phyloP scores from a whole-genome alignment of 2,888 invertebrate genomes.

The Brachycybe producta region DNA sequence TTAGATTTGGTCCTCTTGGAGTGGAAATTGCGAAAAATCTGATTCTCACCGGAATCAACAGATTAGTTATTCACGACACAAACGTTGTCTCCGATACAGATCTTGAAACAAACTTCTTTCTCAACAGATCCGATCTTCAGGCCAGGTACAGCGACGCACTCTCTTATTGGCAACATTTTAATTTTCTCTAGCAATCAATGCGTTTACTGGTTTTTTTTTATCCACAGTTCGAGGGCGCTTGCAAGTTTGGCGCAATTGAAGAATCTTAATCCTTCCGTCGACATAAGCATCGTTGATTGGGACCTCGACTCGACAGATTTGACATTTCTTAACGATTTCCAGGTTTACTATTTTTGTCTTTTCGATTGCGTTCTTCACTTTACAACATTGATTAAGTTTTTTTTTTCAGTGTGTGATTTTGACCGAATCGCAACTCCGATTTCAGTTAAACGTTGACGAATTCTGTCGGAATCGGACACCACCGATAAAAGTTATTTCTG shows the following conservation, averaged over 20 bases:
- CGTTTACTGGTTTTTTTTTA: background rate
- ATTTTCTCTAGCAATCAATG: background rate
- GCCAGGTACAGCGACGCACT: background rate
- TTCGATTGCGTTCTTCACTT: background rate
- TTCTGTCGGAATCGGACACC: constrained; percentile 8
- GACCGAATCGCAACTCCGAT: constrained; percentile 4
- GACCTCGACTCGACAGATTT: too few relatives aligned
- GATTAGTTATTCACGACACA: constrained; percentile 14
- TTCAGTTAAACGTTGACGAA: constrained; percentile 8
- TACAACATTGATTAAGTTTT: constrained; percentile 1
- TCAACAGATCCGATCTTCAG: background rate
- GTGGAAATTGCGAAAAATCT: constrained; percentile 19
- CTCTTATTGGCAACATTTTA: too few relatives aligned
- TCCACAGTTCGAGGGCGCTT: background rate
- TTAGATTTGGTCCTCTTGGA: constrained; percentile 13
- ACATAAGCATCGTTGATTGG: background rate
- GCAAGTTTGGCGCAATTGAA: constrained; percentile 7
- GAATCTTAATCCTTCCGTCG: constrained; percentile 6
- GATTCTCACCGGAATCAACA: constrained; percentile 11
- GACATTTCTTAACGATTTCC: constrained; percentile 5
- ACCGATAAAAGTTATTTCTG: constrained; percentile 7
- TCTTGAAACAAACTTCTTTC: constrained; percentile 6
- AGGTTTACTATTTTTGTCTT: constrained; percentile 1
- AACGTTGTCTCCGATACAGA: constrained; percentile 1
- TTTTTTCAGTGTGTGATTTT: constrained; percentile 17